Percentiles rank a stretch among this genome's conserved stretches.
These are phyloP conservation scores for Acipenser ruthenus DNA, from an alignment of 2,797 vertebrate species.

Conservation along the genomic window DNA sequence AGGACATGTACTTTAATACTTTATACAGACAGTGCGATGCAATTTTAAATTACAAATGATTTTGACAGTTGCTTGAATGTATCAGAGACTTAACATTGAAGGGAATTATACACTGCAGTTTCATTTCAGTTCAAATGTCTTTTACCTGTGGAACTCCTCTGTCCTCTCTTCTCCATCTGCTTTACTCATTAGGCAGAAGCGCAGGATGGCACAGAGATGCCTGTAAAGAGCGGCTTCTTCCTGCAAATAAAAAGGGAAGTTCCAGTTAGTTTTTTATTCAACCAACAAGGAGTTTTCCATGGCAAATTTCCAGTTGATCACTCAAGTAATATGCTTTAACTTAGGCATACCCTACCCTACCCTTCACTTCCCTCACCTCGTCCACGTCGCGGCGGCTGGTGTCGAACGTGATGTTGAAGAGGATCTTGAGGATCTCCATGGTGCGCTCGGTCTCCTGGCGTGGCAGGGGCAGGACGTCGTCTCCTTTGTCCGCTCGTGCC, in stretches of 20 bases:
- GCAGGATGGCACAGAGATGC: constrained; percentile 76
- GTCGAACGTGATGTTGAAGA: constrained; percentile 88
- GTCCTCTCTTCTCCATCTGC: constrained; percentile 77
- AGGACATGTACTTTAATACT: too few species aligned
- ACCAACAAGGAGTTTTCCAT: too few species aligned
- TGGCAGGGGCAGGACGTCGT: constrained; percentile 50
- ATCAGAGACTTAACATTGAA: too few species aligned
- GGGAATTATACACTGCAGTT: too few species aligned
- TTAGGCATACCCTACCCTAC: too few species aligned
- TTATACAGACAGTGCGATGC: too few species aligned
- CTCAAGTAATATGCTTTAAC: too few species aligned
- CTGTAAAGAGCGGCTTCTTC: constrained; percentile 77
- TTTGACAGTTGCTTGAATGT: too few species aligned
- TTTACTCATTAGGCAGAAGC: constrained; percentile 75
- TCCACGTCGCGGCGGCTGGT: constrained; percentile 67
- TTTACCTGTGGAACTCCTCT: constrained; percentile 82
- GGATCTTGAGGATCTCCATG: constrained; percentile 89
- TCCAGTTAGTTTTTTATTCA: too few species aligned
- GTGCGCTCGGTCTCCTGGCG: constrained; percentile 70
- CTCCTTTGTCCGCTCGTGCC: constrained; percentile 40
- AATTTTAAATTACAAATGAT: too few species aligned
- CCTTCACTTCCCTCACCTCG: constrained; percentile 54
- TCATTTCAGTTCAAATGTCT: background rate
- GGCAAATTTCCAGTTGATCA: too few species aligned
- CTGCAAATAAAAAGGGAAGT: constrained; percentile 38